Evolutionary conservation across 2,888 invertebrate species (phyloP).

Genomic region (Dolichopus griseipennis): DNA sequence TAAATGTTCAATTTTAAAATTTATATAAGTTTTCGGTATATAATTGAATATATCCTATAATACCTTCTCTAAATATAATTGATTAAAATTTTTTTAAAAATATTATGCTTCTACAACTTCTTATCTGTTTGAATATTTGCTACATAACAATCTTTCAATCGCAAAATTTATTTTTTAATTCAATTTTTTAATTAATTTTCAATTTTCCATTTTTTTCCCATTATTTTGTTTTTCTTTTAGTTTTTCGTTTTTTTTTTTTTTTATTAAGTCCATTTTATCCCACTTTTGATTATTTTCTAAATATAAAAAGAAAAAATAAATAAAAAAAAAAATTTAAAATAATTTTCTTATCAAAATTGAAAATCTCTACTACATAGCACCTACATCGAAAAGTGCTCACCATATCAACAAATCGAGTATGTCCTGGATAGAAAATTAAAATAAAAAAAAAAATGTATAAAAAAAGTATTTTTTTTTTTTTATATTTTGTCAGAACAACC

Average conservation of each 20-base stretch:
- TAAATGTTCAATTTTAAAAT: too few species aligned
- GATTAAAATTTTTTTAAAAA: not conserved
- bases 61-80: too few species aligned
- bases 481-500: constrained; percentile 1
- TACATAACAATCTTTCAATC: not conserved
- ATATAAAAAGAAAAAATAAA: not conserved
- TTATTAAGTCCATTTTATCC: not conserved
- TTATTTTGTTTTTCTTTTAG: too few species aligned
- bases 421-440: not conserved
- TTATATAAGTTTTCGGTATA: too few species aligned
- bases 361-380: constrained; percentile 4
- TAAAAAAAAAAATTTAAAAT: too few species aligned
- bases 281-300: not conserved
- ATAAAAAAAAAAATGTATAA: not conserved
- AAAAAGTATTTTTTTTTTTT: too few species aligned
- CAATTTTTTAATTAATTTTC: not conserved
- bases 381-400: constrained; percentile 6
- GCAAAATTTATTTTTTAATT: not conserved
- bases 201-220: not conserved
- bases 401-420: not conserved
- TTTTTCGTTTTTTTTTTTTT: not conserved
- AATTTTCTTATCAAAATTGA: constrained; percentile 6
- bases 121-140: not conserved
- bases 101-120: not conserved
- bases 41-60: too few species aligned